phyloP scores from a whole-genome alignment of 1,140 invertebrate genomes.

The Sarcophaga bullata region DNA sequence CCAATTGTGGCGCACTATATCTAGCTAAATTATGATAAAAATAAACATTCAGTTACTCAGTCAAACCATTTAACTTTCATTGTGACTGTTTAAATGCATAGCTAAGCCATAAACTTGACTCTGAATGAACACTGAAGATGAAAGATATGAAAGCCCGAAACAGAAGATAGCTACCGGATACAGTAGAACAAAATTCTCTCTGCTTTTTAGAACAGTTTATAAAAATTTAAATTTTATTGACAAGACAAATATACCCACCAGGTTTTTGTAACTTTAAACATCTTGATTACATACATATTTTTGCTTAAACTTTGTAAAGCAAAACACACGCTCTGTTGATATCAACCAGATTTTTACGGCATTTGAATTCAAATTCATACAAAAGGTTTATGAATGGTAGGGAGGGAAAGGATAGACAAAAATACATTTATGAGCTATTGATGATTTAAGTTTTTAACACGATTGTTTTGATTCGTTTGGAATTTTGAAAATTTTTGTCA shows the following conservation, averaged over 20 bases:
- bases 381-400: too few relatives aligned
- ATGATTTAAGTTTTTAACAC: neutral
- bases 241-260: neutral
- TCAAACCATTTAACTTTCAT: too few relatives aligned
- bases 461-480: neutral
- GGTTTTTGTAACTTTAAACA: too few relatives aligned
- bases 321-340: too few relatives aligned
- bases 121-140: constrained; percentile 23
- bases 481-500: neutral
- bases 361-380: too few relatives aligned
- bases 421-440: neutral
- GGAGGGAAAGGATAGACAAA: neutral
- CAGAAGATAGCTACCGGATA: neutral
- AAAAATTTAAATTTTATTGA: constrained; percentile 36
- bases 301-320: too few relatives aligned
- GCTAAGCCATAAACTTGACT: constrained; percentile 6
- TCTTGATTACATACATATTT: too few relatives aligned
- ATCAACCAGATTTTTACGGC: too few relatives aligned
- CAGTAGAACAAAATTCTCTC: neutral
- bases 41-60: too few relatives aligned
- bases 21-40: too few relatives aligned
- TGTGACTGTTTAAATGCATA: neutral
- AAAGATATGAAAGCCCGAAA: constrained; percentile 15
- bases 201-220: constrained; percentile 31
- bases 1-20: too few relatives aligned